phyloP scores from a whole-genome alignment of 2,888 invertebrate species.

The Protodeltote pygarga region DNA sequence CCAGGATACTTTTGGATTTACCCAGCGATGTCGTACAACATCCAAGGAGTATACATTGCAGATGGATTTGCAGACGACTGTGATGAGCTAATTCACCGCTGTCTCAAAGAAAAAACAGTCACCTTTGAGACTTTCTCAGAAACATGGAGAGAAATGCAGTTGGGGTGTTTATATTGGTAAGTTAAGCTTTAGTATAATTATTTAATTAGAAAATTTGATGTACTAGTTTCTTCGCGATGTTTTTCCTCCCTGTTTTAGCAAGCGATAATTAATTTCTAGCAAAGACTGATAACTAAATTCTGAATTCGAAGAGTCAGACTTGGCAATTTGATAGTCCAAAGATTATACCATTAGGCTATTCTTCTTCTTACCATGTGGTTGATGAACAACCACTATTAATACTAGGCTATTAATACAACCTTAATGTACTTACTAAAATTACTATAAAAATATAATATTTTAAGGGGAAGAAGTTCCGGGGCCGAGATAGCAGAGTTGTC shows the following conservation, averaged over 20 bases:
- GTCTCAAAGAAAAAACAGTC: constrained; percentile 55
- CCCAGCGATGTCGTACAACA: constrained; percentile 21
- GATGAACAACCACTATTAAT: too few relatives aligned
- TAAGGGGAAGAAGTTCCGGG: constrained; percentile 64
- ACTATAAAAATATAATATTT: constrained; percentile 24
- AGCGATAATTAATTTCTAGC: too few relatives aligned
- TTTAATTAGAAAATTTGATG: too few relatives aligned
- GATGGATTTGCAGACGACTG: constrained; percentile 77
- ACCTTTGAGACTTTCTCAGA: constrained; percentile 68
- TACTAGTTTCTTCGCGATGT: too few relatives aligned
- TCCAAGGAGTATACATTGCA: constrained; percentile 61
- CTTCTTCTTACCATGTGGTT: too few relatives aligned
- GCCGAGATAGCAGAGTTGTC: constrained; percentile 75
- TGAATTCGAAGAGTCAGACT: neutral
- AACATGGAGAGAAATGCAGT: constrained; percentile 73
- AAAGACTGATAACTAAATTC: neutral
- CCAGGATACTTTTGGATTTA: too few relatives aligned
- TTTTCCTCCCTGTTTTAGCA: too few relatives aligned
- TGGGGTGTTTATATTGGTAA: constrained; percentile 69
- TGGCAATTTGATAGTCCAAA: too few relatives aligned
- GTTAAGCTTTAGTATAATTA: too few relatives aligned
- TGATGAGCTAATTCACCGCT: constrained; percentile 68
- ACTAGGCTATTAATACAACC: too few relatives aligned
- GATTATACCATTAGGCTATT: too few relatives aligned
- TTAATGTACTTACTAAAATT: neutral